Base-by-base conservation (phyloP, 2,113 vertebrate species). In the Collichthys lucidus region DNA sequence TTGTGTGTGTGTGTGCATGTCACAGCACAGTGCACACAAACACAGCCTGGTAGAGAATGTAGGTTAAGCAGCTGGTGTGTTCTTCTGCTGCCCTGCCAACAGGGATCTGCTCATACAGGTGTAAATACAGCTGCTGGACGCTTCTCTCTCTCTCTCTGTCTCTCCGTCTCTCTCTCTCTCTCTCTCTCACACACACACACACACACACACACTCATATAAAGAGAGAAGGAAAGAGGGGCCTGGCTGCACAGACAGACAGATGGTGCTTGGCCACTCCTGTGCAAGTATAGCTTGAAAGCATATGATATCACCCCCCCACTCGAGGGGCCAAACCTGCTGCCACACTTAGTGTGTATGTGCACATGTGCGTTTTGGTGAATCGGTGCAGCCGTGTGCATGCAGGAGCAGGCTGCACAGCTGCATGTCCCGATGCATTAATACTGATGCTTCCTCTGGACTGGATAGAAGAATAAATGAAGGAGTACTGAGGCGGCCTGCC, bases 61-160 rank as follows among this genome's bases (percentile, higher is more conserved):
- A 92, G 91, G 93, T 91, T 90, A 92, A 94, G 91, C 96, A 97
- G 96, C 96, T 97, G 96, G 93, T 96, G 92, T 93, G 94, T 91
- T 95, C 90, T 94, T 95, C 95, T 79, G 86, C 91, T 91, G 94
- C 91, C 57, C 81, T 74, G 96, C 96, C 94, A 97, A 89, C 80
- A 93, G 96, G 95, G 94, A 96, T 95, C 93, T 96, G 95, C 94
- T 95, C 96, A 96, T 70, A 93, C 95, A 98, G 96, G 96, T 98
- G 96, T 96, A 97, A 97, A 96, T 95, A 95, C 96, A 98, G 96
- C 96, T 96, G 96, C 94, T 92, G 94, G 92, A 91, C 92, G 91
- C 67, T 56, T 22, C 61, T 19, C 46, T n/a, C 12, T 64, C n/a
- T 29, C 4, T 50, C 63, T 24, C 22, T n/a, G 11, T 5, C 31